phyloP scores from a whole-genome alignment of 2,797 vertebrate genomes.

The Enteromius unitaeniatus region DNA sequence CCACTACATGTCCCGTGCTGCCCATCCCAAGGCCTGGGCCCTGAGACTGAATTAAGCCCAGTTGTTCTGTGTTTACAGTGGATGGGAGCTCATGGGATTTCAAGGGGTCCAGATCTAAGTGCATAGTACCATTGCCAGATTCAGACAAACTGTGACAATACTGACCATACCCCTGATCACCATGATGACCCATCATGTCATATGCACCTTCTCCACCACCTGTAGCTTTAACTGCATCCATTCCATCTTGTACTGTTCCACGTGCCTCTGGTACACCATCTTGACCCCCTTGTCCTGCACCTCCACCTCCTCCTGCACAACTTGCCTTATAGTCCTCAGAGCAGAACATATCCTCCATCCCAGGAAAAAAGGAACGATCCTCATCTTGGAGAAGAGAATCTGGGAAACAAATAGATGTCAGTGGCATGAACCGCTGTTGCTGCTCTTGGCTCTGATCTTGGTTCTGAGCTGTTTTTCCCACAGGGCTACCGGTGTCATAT shows the following conservation, averaged over 20 bases:
- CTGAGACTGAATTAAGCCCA: constrained; percentile 88
- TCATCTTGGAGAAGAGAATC: constrained; percentile 90
- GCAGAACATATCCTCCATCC: constrained; percentile 95
- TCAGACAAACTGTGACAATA: constrained; percentile 77
- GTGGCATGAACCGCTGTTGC: constrained; percentile 82
- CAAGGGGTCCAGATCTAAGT: constrained; percentile 83
- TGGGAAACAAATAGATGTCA: constrained; percentile 92
- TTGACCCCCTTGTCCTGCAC: constrained; percentile 69
- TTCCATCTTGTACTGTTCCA: constrained; percentile 69
- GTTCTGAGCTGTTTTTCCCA: constrained; percentile 70
- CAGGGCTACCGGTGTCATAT: constrained; percentile 75
- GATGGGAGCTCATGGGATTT: constrained; percentile 87
- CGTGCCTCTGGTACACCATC: constrained; percentile 73
- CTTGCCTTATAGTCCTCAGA: constrained; percentile 84
- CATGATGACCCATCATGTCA: constrained; percentile 79
- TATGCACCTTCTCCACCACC: constrained; percentile 72
- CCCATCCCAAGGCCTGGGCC: constrained; percentile 69
- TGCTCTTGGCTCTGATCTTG: constrained; percentile 76
- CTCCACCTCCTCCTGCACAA: constrained; percentile 74
- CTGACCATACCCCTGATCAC: constrained; percentile 75
- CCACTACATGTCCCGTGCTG: constrained; percentile 66
- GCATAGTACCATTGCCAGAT: constrained; percentile 74
- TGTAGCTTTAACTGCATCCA: constrained; percentile 73
- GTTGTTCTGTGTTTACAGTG: constrained; percentile 90
- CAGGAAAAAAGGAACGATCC: constrained; percentile 91